Percentiles rank a stretch among this genome's conserved stretches.
Conservation (phyloP, 1,140 invertebrate genomes). For the Diorhabda elongata region DNA sequence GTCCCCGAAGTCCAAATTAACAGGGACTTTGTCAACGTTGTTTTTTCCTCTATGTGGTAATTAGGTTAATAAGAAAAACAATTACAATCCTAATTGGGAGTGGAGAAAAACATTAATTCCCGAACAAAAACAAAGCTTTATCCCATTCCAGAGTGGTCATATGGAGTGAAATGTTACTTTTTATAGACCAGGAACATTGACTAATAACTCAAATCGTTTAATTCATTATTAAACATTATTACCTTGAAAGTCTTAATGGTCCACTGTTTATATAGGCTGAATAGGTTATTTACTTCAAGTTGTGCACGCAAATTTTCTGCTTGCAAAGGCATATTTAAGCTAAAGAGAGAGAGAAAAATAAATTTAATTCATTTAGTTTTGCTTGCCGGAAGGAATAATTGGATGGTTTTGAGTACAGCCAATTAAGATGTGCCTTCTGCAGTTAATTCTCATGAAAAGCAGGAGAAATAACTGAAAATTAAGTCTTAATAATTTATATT, state of each 20-base stretch:
- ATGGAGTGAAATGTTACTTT: no score
- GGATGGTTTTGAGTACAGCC: background rate
- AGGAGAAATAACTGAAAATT: background rate
- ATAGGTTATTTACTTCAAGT: conserved; percentile 2
- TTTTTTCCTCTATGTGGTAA: background rate
- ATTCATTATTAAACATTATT: background rate
- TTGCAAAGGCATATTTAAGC: background rate
- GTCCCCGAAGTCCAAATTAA: conserved; percentile 2
- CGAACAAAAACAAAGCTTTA: no score
- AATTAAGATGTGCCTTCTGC: background rate
- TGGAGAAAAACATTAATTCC: background rate
- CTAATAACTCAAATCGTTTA: no score
- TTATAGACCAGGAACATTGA: no score
- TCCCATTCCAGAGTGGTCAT: no score
- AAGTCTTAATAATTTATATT: background rate
- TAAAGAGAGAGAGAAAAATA: background rate
- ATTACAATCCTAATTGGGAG: conserved; percentile 2
- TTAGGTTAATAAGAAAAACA: background rate
- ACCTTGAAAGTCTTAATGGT: background rate
- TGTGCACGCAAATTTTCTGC: background rate
- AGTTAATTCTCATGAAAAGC: background rate
- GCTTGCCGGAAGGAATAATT: background rate
- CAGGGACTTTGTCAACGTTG: background rate
- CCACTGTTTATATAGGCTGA: conserved; percentile 2
- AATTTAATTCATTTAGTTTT: conserved; percentile 1